Evolutionary conservation across 2,797 vertebrate species (phyloP), one percentile per base, ranked within the genome.

Genomic region (Hypotaenidia philippensis): DNA sequence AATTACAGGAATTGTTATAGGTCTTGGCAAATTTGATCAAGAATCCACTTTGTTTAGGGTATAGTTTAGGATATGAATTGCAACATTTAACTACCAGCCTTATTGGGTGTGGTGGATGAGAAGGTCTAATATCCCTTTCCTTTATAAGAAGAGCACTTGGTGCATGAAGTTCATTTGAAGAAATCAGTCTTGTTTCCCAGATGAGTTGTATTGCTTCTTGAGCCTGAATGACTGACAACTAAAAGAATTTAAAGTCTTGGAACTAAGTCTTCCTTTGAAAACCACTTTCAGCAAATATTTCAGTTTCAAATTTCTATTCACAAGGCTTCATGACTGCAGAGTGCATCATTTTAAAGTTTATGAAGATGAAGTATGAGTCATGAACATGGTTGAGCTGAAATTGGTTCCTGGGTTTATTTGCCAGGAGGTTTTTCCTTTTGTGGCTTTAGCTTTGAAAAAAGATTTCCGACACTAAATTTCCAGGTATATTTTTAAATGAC

Each of bases 221-320:
- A 72, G 50, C 82, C 47, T 56, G 32, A 92, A 49, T 91, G 82
- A 87, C 60, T 91, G 93, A 78, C 82, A 94, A 52, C 82, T 86
- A 41, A 78, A 92, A 79, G 61, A 83, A 72, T 91, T 87, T 68
- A 13, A 57, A 78, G 44, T 41, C 36, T 70, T 88, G 34, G 59
- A 72, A 77, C 34, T 49, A 53, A 64, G 45, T 64, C 40, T 80
- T 49, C 50, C 34, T 86, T 87, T 59, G 15, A 65, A 94, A 83
- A 55, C 59, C n/a, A 70, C 65, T 90, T 90, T 53, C 70, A 84
- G 55, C 59, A 79, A 90, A 79, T 94, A 90, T 86, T 94, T 92
- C 63, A 5, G 18, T 69, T 87, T 88, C 50, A 86, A 84, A 64
- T 64, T 72, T 29, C 50, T 93, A 7, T 66, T 91, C 72, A 50